Base-by-base conservation (phyloP, 2,888 invertebrate species). In the Latrodectus hesperus region DNA sequence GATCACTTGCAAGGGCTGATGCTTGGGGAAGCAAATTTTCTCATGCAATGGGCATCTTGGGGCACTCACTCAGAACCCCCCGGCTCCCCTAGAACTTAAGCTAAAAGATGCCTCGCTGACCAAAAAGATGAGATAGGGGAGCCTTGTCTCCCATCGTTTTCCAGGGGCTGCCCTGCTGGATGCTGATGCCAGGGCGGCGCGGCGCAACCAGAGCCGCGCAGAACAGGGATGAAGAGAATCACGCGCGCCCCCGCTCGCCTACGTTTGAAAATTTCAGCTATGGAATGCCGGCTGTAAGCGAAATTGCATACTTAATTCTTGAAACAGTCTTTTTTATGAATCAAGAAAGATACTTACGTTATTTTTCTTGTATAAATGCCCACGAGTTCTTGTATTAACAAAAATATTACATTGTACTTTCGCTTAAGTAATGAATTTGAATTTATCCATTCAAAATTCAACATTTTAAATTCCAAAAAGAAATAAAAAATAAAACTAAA, bases 91-190 rank as follows among this genome's bases (percentile, higher is more conserved):
- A 11, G 16, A 16, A 14, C 16, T 16, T 55, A 16, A 55, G 16
- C 55, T 11, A 16, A 55, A 22, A 55, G 16, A 55, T 55, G 11
- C 55, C 55, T 55, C 55, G 16, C 11, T 55, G 8, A 16, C 12
- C 11, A 16, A 55, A 55, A 55, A 11, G 55, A 14, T 6, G 12
- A 55, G 55, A 55, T 11, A 55, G 11, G 55, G 55, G 55, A 52
- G 22, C 49, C 38, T n/a, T 75, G 51, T 65, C 68, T 65, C 77
- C 77, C 77, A 68, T 77, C 67, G 77, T 77, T 77, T 67, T 77
- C 77, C 77, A 77, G 77, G 77, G 77, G 77, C 77, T 68, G 75
- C 75, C 60, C 49, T 38, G 38, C 60, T 38, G 71, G 49, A 38
- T 10, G 77, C 55, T 55, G 55, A 55, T 65, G 67, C 65, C 77